Evolutionary conservation across 2,797 vertebrate species (phyloP), one percentile per base, ranked within the genome.

Genomic region (Phaenicophaeus curvirostris): DNA sequence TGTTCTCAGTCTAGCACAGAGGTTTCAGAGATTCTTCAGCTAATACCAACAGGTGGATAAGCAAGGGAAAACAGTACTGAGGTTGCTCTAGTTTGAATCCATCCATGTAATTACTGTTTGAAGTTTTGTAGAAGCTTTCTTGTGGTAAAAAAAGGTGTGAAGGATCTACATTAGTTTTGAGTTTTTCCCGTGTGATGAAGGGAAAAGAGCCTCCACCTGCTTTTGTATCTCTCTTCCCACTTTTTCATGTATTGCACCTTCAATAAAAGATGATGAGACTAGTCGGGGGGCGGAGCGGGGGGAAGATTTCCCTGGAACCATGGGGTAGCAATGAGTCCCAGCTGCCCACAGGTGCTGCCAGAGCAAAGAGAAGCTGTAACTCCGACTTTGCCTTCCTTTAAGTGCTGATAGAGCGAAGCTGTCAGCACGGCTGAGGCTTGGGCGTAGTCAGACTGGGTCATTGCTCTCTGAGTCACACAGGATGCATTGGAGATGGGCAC

Each of bases 371-470:
- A 1, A 18, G 54, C 35, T 7, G 3, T 2, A 1, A 1, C 15
- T 62, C 39, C 0, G 4, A 1, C 20, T 8, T 39, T 62, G 59
- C 15, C 41, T 9, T 13, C 16, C 18, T 13, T 8, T 6, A 44
- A 1, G n/a, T 10, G 54, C 44, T 18, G 62, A 2, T 1, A 63
- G 57, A 44, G 74, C 3, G 8, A 8, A 6, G 71, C 73, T 51
- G 35, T 8, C 1, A 4, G 41, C 39, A 18, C 33, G 15, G n/a
- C 31, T 3, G 69, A 4, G 57, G 0, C 31, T 12, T 2, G 0
- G 50, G 42, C 6, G 5, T 5, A 2, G 35, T 15, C 8, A 5
- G 46, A n/a, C 39, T 0, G 3, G 87, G 20, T 33, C 37, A 0
- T 4, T 2, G 57, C 68, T 51, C 37, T 41, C 41, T 2, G 33